Conservation (phyloP, 2,888 invertebrate species). For the Nezara viridula region DNA sequence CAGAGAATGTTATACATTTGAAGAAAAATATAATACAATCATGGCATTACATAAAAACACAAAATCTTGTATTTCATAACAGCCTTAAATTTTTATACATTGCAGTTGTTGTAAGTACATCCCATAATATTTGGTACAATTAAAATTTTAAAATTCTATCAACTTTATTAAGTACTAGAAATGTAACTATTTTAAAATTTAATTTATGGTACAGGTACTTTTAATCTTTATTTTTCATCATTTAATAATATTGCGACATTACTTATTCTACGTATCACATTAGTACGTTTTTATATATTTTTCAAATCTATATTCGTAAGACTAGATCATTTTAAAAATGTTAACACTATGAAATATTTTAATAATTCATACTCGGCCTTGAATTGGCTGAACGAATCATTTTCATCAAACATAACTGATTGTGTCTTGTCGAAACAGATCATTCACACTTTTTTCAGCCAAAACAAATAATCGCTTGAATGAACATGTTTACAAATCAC, state of each 20-base stretch:
- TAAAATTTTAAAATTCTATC: conserved; percentile 1
- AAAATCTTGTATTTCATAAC: neutral
- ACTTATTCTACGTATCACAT: conserved; percentile 40
- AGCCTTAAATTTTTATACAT: conserved; percentile 14
- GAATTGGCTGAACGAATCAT: neutral
- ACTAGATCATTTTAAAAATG: conserved; percentile 12
- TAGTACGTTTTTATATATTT: neutral
- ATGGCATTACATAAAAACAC: neutral
- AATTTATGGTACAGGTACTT: conserved; percentile 38
- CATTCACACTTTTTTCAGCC: neutral
- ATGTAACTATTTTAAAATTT: conserved; percentile 42
- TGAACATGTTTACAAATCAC: neutral
- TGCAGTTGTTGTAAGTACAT: neutral
- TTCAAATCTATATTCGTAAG: conserved; percentile 3
- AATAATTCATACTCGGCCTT: neutral
- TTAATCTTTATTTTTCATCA: neutral
- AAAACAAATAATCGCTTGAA: neutral
- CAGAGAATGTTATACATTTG: neutral
- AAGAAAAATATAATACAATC: neutral
- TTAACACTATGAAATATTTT: conserved; percentile 6
- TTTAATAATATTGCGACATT: neutral
- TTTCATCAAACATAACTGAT: neutral
- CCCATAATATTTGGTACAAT: neutral
- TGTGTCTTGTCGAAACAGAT: neutral
- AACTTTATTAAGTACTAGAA: conserved; percentile 27